phyloP scores from a whole-genome alignment of 2,797 vertebrate species.

The Sebastes baramenuke region DNA sequence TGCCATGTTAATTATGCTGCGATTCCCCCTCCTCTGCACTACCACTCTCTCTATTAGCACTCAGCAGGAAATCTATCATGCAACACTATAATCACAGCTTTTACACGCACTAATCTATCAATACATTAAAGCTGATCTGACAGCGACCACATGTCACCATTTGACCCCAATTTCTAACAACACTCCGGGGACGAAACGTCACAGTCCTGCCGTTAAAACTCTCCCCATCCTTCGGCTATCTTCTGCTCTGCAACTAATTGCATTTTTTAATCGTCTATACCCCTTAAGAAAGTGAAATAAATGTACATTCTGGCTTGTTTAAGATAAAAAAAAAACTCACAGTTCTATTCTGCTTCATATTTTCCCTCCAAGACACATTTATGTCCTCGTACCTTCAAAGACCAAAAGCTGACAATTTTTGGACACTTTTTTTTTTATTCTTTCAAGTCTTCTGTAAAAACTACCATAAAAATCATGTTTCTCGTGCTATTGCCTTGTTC shows the following conservation, averaged over 20 bases:
- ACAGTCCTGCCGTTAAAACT: not conserved
- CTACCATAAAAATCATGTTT: conserved; percentile 3
- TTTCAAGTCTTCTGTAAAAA: conserved; percentile 34
- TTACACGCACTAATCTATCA: conserved; percentile 31
- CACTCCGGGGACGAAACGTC: not conserved
- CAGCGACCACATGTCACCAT: conserved; percentile 7
- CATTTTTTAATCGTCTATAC: not conserved
- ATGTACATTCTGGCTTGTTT: conserved; percentile 54
- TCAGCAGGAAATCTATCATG: conserved; percentile 6
- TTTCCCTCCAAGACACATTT: conserved; percentile 16
- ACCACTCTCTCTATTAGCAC: conserved; percentile 10
- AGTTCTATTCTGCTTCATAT: conserved; percentile 15
- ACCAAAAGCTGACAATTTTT: conserved; percentile 12
- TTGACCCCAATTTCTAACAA: not conserved
- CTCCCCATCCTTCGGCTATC: conserved; percentile 2
- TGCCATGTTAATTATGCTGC: conserved; percentile 44
- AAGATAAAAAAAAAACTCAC: conserved; percentile 46
- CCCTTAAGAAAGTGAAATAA: conserved; percentile 26
- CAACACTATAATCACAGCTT: conserved; percentile 13
- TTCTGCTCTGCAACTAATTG: conserved; percentile 22
- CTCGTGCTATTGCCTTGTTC: not conserved
- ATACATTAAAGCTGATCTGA: conserved; percentile 31
- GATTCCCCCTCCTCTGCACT: conserved; percentile 13
- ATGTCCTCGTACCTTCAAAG: conserved; percentile 35
- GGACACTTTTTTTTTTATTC: conserved; percentile 6